Conservation (phyloP, 2,113 vertebrate genomes). For the Addax nasomaculatus region DNA sequence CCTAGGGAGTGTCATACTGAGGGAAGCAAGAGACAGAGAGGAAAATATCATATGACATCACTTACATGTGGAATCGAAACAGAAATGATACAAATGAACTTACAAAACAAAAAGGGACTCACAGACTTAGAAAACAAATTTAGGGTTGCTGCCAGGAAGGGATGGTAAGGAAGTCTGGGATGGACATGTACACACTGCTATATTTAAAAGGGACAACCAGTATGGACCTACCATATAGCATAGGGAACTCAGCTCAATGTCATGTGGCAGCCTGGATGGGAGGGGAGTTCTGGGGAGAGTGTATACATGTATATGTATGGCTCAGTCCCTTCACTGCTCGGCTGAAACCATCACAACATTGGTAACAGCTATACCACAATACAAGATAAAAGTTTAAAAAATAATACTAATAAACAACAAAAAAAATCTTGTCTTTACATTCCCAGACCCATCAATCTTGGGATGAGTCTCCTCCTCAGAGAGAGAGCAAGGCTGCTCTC, state of each 20-base stretch:
- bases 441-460: not conserved
- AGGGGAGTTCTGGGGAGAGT: not conserved
- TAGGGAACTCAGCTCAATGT: not conserved
- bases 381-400: not conserved
- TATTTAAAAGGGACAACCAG: not conserved
- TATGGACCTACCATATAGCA: not conserved
- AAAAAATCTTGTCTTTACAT: not conserved
- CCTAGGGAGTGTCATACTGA: not conserved
- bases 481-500: not conserved
- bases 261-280: not conserved
- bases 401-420: not conserved
- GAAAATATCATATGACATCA: not conserved
- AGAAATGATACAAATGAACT: not conserved
- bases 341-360: not conserved
- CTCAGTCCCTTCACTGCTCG: not conserved
- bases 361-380: not conserved
- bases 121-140: not conserved
- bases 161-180: not conserved
- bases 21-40: not conserved
- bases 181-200: not conserved
- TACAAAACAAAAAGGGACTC: not conserved
- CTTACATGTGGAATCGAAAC: not conserved
- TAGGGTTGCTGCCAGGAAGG: not conserved
- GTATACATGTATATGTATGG: not conserved
- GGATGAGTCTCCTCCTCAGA: not conserved